Percentiles rank a stretch among this genome's conserved stretches.
Evolutionary conservation across 1,140 invertebrate species (phyloP).

Genomic region (Aphis gossypii): DNA sequence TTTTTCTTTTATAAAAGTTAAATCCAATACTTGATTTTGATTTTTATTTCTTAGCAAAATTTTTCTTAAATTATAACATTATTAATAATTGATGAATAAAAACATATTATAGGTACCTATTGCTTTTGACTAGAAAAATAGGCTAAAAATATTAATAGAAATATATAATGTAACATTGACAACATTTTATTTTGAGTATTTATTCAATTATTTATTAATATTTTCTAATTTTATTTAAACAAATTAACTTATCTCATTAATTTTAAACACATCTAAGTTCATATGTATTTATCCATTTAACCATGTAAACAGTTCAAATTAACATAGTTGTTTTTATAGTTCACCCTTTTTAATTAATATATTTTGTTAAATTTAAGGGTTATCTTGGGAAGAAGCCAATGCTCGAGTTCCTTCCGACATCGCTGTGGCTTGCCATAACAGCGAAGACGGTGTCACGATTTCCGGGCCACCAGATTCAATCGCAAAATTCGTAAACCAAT

Average conservation of each 20-base stretch:
- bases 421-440: conserved; percentile 87
- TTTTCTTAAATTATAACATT: neutral
- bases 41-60: neutral
- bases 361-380: conserved; percentile 23
- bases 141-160: too few relatives aligned
- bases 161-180: too few relatives aligned
- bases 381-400: conserved; percentile 67
- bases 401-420: conserved; percentile 72
- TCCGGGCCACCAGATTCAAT: conserved; percentile 82
- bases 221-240: too few relatives aligned
- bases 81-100: too few relatives aligned
- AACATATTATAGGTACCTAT: too few relatives aligned
- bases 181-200: too few relatives aligned
- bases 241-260: too few relatives aligned
- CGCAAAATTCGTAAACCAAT: conserved; percentile 72
- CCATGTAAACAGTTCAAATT: neutral
- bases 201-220: too few relatives aligned
- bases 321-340: neutral
- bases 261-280: too few relatives aligned
- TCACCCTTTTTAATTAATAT: neutral
- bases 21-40: neutral
- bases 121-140: too few relatives aligned
- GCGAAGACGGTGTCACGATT: conserved; percentile 82
- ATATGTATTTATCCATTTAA: too few relatives aligned
- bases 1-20: neutral